phyloP scores from a whole-genome alignment of 2,113 vertebrate species.

The Pseudonaja textilis region DNA sequence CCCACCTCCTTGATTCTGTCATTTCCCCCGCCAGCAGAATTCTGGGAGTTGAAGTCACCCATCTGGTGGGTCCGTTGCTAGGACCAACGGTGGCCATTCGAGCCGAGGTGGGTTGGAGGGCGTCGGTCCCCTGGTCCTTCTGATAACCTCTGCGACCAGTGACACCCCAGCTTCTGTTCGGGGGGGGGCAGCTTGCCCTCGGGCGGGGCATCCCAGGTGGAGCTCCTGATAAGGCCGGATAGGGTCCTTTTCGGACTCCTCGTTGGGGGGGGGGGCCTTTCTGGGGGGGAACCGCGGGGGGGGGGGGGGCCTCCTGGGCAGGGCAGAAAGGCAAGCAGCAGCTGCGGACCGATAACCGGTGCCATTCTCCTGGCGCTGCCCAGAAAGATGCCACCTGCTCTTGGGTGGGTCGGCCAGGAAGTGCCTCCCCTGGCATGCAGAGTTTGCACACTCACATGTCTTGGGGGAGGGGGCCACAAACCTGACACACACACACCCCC shows the following conservation, averaged over 20 bases:
- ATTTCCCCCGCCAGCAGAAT: not conserved
- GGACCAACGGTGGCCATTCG: not conserved
- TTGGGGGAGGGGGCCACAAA: not conserved
- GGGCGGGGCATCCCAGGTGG: not conserved
- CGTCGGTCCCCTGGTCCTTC: not conserved
- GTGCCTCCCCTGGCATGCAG: not conserved
- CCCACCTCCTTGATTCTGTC: not conserved
- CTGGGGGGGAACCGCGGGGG: no score
- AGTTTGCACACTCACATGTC: not conserved
- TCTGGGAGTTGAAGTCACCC: not conserved
- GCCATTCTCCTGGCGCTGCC: not conserved
- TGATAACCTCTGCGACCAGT: not conserved
- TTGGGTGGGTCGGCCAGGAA: not conserved
- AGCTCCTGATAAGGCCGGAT: not conserved
- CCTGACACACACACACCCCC: not conserved
- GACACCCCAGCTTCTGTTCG: not conserved
- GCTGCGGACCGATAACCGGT: not conserved
- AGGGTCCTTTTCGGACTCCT: not conserved
- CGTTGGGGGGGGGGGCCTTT: not conserved
- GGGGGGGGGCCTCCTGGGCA: not conserved
- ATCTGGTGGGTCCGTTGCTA: not conserved
- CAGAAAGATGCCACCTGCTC: not conserved
- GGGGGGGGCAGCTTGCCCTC: no score
- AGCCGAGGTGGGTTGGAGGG: not conserved
- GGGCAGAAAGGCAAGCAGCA: not conserved